Base-by-base conservation (phyloP, 2,888 invertebrate genomes). In the Diarsia mendica region DNA sequence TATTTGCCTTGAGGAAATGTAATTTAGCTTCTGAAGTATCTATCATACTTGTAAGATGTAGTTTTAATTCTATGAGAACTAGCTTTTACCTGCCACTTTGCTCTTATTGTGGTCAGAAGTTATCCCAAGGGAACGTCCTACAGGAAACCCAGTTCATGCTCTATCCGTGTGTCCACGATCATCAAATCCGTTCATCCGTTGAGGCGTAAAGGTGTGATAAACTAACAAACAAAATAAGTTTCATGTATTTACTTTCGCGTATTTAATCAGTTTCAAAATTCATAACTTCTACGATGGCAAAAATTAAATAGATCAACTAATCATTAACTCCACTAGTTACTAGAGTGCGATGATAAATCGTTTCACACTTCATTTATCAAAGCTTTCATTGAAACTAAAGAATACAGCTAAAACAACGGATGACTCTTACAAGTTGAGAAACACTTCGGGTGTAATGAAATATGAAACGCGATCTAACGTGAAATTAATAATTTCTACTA, bases 261-360 rank as follows among this genome's bases (percentile, higher is more conserved):
- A 13, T 71, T 71, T 18, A 48, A 2, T 20, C 2, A 23, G 20
- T 72, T 72, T 23, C 44, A 6, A 44, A 23, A 1, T 44, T 60
- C 13, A 44, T 6, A 15, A 44, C n/a, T 49, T 49, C 11, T 10
- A 2, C n/a, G 33, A 18, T 10, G 28, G 10, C 13, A n/a, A 39
- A 67, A 55, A 33, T 49, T 18, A n/a, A 39, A 3, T 11, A 39
- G 1, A 39, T 1, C 9, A 39, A 48, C 18, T 13, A n/a, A 58
- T 33, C 0, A 68, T 68, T 69, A 44, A 48, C 65, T 77, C 49
- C 51, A 66, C 70, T 71, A 60, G 71, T 68, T 49, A 72, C 63
- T n/a, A 8, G 58, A 69, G 46, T 58, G 69, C 58, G 18, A 77
- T 79, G 84, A 87, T 82, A 70, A 82, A 87, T 87, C n/a, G 74